phyloP scores from a whole-genome alignment of 2,113 vertebrate species.

The Apteryx owenii region DNA sequence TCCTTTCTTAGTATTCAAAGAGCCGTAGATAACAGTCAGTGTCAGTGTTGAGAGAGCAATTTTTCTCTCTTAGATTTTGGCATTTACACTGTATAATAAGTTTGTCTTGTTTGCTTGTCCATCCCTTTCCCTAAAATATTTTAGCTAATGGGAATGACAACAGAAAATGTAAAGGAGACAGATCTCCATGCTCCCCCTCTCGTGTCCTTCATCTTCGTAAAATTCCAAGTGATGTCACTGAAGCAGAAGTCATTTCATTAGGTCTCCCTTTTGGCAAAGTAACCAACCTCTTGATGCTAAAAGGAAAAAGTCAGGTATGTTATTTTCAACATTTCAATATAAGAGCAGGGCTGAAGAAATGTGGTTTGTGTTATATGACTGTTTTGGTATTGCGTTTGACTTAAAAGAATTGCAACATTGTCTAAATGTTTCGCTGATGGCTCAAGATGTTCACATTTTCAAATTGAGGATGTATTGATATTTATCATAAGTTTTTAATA shows the following conservation, averaged over 20 bases:
- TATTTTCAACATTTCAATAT: neutral
- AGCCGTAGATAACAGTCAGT: neutral
- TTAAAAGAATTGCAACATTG: neutral
- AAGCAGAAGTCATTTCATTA: constrained; percentile 85
- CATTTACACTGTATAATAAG: neutral
- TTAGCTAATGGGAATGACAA: constrained; percentile 81
- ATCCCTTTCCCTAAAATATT: constrained; percentile 15
- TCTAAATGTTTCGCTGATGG: neutral
- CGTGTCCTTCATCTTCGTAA: constrained; percentile 86
- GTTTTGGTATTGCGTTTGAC: neutral
- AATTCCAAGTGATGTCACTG: constrained; percentile 82
- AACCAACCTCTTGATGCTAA: constrained; percentile 88
- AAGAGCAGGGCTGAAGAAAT: neutral
- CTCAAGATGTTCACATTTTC: neutral
- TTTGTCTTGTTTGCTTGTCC: neutral
- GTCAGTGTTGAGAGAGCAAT: neutral
- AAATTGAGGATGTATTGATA: neutral
- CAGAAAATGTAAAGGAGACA: constrained; percentile 79
- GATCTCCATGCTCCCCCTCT: constrained; percentile 75
- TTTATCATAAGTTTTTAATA: neutral
- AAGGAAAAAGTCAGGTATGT: constrained; percentile 86
- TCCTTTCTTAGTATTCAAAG: neutral
- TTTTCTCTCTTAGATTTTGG: neutral
- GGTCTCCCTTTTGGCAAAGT: constrained; percentile 88
- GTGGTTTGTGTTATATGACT: neutral